These are phyloP conservation scores for Acanthisitta chloris DNA, from an alignment of 2,113 vertebrate species.

Conservation along the genomic window DNA sequence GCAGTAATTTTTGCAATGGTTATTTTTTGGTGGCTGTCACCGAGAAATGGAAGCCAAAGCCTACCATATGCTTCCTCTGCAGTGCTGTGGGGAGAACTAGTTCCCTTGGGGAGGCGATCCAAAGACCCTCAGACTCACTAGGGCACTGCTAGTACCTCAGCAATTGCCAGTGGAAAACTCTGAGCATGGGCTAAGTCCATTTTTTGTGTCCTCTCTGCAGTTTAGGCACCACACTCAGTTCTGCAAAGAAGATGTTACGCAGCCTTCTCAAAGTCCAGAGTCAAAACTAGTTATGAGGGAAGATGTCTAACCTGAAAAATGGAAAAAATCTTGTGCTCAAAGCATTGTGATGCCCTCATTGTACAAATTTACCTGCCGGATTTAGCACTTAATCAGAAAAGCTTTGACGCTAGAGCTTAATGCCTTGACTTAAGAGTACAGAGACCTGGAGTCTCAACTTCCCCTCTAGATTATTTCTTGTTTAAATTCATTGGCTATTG, in stretches of 20 bases:
- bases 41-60: background rate
- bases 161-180: background rate
- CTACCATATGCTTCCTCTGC: background rate
- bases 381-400: background rate
- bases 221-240: background rate
- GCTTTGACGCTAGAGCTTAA: background rate
- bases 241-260: background rate
- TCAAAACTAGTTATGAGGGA: background rate
- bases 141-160: background rate
- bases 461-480: background rate
- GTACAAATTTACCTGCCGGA: background rate
- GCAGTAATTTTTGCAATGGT: background rate
- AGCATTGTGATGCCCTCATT: background rate
- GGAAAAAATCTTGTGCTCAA: background rate
- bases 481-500: background rate
- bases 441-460: background rate
- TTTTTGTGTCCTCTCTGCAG: background rate
- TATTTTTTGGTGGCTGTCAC: background rate
- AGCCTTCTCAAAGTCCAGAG: background rate
- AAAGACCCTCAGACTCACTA: background rate
- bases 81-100: background rate
- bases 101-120: background rate
- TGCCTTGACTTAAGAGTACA: background rate
- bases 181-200: background rate
- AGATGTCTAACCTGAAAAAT: background rate